Conservation (phyloP, 2,888 invertebrate genomes). For the Teleiodes luculella region DNA sequence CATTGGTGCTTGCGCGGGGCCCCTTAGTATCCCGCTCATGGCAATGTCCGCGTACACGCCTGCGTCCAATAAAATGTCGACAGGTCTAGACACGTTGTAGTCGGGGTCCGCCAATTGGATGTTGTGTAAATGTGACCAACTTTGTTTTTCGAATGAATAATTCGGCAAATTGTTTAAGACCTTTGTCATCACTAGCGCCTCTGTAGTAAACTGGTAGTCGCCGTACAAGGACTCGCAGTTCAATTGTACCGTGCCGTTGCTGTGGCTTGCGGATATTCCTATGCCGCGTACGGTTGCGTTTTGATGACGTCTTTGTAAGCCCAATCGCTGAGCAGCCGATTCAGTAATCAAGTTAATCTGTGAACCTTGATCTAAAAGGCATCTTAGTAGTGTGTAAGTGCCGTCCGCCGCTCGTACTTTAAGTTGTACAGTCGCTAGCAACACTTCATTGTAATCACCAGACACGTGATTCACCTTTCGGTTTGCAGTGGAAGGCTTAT, state of each 20-base stretch:
- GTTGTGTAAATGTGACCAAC: slow-evolving; percentile 4
- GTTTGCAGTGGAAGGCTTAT: background rate
- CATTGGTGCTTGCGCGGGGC: background rate
- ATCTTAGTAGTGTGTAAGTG: background rate
- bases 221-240: background rate
- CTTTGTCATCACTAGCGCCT: background rate
- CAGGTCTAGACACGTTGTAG: slow-evolving; percentile 14
- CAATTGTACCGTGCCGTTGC: background rate
- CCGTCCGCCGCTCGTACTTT: background rate
- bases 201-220: background rate
- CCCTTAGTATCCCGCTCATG: background rate
- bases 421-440: background rate
- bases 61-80: background rate
- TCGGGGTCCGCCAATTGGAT: slow-evolving; percentile 17
- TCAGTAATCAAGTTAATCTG: background rate
- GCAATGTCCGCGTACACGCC: background rate
- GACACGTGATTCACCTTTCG: background rate
- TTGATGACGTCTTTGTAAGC: background rate
- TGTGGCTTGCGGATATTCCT: background rate
- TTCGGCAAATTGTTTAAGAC: background rate
- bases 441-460: background rate
- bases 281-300: background rate
- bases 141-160: background rate
- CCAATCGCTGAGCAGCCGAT: background rate
- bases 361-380: background rate